phyloP scores from a whole-genome alignment of 2,113 vertebrate genomes.

The Panthera uncia region DNA sequence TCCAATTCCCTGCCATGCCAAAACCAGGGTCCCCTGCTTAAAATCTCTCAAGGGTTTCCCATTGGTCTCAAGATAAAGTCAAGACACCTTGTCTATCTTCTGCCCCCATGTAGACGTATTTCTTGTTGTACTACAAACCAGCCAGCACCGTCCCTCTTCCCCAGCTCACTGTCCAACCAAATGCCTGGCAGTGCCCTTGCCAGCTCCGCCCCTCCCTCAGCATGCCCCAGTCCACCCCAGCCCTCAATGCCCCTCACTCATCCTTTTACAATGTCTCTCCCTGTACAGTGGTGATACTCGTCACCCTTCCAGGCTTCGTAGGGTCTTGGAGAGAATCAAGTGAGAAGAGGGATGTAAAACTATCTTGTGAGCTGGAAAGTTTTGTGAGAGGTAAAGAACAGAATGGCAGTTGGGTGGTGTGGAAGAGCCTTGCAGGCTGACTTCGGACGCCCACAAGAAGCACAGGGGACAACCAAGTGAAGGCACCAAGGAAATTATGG shows the following conservation, averaged over 20 bases:
- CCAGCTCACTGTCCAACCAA: neutral
- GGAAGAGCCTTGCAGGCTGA: neutral
- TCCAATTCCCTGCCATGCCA: neutral
- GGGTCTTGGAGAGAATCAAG: neutral
- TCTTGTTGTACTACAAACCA: neutral
- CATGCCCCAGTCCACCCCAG: neutral
- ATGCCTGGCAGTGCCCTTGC: neutral
- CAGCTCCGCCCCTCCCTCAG: neutral
- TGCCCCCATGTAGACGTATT: neutral
- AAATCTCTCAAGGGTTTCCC: neutral
- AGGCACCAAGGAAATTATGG: neutral
- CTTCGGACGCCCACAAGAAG: neutral
- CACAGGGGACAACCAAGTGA: neutral
- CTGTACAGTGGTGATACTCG: neutral
- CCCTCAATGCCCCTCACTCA: neutral
- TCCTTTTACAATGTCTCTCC: neutral
- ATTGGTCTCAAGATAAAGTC: neutral
- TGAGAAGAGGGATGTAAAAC: neutral
- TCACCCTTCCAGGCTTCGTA: neutral
- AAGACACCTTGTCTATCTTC: neutral
- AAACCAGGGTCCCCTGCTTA: neutral
- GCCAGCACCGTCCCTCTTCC: neutral
- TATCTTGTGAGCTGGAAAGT: neutral
- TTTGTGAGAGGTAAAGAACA: neutral
- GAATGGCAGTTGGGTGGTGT: neutral